Evolutionary conservation across 2,888 invertebrate species (phyloP), one percentile per base, ranked within the genome.

Genomic region (Thalpophila matura): DNA sequence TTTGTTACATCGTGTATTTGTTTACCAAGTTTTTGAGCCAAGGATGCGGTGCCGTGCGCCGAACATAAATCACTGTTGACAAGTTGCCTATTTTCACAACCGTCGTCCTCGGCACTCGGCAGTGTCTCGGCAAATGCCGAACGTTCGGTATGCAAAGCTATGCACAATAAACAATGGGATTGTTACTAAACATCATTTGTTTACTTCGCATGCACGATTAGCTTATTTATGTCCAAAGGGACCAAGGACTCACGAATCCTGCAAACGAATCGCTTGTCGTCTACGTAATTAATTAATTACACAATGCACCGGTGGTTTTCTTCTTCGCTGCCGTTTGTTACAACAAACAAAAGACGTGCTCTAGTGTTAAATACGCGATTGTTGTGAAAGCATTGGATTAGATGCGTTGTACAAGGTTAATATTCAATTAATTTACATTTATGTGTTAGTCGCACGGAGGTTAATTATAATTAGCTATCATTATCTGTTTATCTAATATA

Each of bases 141-240:
- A 80, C 65, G 65, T 50, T 76, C 72, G 60, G 74, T 77, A 67
- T 76, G 78, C 79, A 79, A 79, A 58, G 68, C 70, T 73, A 81
- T 81, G 82, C 81, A 86, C 84, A 84, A 83, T 85, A 88, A 90
- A 92, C 91, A 91, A 91, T 90, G 81, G 85, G 57, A 64, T 77
- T 60, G 79, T 90, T 90, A 84, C 88, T 79, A 85, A 86, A 90
- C 82, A 74, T 58, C 65, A 59, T 65, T 64, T 75, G 76, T 70
- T 79, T 73, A 70, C 82, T 60, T 64, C 56, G 73, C 84, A 86
- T 85, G 85, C 87, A 87, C 89, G 88, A 86, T 84, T 81, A 74
- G 76, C 77, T 86, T 84, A 85, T 89, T 89, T 87, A 86, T 82
- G 82, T 81, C 79, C 80, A 70, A 77, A 83, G 86, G 86, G 85